These are phyloP conservation scores for Melopsittacus undulatus DNA, from an alignment of 2,797 vertebrate genomes.

Conservation along the genomic window DNA sequence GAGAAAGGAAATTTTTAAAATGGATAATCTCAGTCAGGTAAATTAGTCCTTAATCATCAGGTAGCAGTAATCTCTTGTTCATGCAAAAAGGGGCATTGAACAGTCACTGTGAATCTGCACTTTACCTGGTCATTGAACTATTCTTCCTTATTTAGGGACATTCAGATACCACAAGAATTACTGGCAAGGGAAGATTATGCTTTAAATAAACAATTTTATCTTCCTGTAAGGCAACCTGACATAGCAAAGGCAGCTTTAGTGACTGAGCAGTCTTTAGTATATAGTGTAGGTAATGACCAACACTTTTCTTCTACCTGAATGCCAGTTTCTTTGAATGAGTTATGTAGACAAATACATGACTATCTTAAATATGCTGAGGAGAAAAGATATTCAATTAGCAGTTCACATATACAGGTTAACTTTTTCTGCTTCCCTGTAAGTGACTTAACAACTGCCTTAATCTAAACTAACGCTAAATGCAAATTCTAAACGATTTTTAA, in stretches of 20 bases:
- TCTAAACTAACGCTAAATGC: constrained; percentile 12
- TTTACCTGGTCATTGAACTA: not conserved
- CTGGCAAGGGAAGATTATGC: not conserved
- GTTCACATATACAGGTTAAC: not conserved
- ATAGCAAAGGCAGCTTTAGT: not conserved
- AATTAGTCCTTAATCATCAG: not conserved
- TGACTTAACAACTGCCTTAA: not conserved
- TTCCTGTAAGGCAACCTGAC: not conserved
- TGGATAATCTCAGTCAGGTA: not conserved
- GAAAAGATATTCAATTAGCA: not conserved
- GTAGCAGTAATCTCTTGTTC: not conserved
- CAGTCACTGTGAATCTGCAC: not conserved
- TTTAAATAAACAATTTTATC: not conserved
- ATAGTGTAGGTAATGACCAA: not conserved
- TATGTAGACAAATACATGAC: not conserved
- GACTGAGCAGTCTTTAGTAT: not conserved
- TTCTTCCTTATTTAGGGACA: not conserved
- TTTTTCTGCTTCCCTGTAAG: not conserved
- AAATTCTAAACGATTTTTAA: not conserved
- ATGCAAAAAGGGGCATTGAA: not conserved
- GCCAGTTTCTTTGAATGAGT: not conserved
- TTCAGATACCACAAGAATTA: not conserved
- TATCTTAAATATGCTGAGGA: not conserved
- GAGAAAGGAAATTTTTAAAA: not conserved
- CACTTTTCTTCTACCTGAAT: not conserved